These are phyloP conservation scores for Drosophila bifasciata DNA, from an alignment of 1,140 invertebrate species.

Conservation along the genomic window DNA sequence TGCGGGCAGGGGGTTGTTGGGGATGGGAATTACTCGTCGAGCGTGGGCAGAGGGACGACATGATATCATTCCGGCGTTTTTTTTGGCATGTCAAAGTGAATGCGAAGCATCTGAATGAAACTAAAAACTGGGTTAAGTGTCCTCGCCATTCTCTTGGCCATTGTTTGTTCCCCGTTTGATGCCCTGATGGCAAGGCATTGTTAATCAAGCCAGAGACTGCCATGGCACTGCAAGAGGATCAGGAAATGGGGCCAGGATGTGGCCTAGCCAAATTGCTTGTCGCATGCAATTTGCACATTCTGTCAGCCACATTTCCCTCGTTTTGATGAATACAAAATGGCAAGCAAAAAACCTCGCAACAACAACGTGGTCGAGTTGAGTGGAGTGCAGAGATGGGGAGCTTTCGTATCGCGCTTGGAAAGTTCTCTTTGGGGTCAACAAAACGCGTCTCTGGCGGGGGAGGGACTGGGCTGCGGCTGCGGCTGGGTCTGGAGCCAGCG, in stretches of 20 bases:
- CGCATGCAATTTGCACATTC: conserved; percentile 72
- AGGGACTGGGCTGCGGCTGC: too few species aligned
- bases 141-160: conserved; percentile 31
- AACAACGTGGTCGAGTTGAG: background rate
- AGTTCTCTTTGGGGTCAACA: conserved; percentile 78
- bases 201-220: background rate
- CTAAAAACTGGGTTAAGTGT: conserved; percentile 75
- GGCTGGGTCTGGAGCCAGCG: too few species aligned
- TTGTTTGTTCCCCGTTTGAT: conserved; percentile 40
- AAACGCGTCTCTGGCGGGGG: conserved; percentile 51
- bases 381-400: conserved; percentile 10
- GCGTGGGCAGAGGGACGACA: conserved; percentile 13
- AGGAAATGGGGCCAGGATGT: conserved; percentile 55
- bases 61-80: conserved; percentile 67
- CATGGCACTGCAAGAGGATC: conserved; percentile 19
- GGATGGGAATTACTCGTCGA: conserved; percentile 6
- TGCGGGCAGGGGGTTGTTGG: background rate
- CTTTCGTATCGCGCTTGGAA: conserved; percentile 64
- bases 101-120: conserved; percentile 61
- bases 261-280: conserved; percentile 48
- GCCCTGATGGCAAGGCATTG: conserved; percentile 25
- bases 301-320: conserved; percentile 9
- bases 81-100: conserved; percentile 55
- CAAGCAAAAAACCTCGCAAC: background rate
- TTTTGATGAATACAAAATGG: conserved; percentile 18